Evolutionary conservation across 1,140 invertebrate species (phyloP).

Genomic region (Drosophila kohkoa): DNA sequence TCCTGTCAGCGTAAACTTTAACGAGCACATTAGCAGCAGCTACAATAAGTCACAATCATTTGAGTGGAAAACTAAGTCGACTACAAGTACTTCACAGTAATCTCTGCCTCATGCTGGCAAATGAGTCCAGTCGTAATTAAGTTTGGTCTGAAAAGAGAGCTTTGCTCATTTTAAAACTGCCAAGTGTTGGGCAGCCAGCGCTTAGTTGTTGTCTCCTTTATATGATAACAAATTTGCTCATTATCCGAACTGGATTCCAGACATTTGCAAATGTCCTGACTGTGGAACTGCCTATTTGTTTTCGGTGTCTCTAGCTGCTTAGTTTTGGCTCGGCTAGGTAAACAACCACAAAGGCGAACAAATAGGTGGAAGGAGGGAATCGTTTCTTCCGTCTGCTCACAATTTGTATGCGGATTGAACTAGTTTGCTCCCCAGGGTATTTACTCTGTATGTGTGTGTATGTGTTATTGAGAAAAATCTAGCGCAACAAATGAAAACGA

Average conservation of each 20-base stretch:
- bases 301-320: slow-evolving; percentile 30
- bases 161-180: slow-evolving; percentile 77
- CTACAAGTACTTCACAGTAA: not conserved
- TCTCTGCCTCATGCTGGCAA: slow-evolving; percentile 11
- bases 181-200: slow-evolving; percentile 50
- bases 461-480: slow-evolving; percentile 82
- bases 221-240: slow-evolving; percentile 82
- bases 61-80: slow-evolving; percentile 30
- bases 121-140: slow-evolving; percentile 49
- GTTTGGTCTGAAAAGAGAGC: slow-evolving; percentile 27
- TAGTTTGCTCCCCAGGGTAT: slow-evolving; percentile 51
- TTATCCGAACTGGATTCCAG: slow-evolving; percentile 57
- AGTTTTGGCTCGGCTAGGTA: slow-evolving; percentile 49
- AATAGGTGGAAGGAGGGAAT: not conserved
- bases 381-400: slow-evolving; percentile 22
- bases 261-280: slow-evolving; percentile 75
- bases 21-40: slow-evolving; percentile 73
- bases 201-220: slow-evolving; percentile 69
- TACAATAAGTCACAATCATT: slow-evolving; percentile 55
- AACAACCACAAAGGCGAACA: slow-evolving; percentile 18
- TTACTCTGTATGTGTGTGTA: slow-evolving; percentile 41
- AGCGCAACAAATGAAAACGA: slow-evolving; percentile 78
- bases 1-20: slow-evolving; percentile 82
- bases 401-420: slow-evolving; percentile 59
- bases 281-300: slow-evolving; percentile 44